Evolutionary conservation across 1,140 invertebrate genomes (phyloP).

Genomic region (Rhyzopertha dominica): DNA sequence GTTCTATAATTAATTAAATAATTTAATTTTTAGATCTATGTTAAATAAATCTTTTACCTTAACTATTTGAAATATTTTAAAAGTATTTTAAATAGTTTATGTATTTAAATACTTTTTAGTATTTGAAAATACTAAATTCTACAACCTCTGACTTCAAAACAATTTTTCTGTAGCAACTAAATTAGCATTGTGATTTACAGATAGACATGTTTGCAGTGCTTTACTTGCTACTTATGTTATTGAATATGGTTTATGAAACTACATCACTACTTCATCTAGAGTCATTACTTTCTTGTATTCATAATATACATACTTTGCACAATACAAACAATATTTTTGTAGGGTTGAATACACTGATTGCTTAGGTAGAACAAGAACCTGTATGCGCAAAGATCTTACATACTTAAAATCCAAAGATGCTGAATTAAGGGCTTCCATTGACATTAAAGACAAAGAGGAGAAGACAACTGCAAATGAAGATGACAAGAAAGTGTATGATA

Average conservation of each 20-base stretch:
- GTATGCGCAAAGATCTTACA: constrained; percentile 71
- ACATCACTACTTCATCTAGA: no score
- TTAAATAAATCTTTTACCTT: not conserved
- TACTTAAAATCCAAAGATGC: constrained; percentile 57
- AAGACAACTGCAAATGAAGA: constrained; percentile 5
- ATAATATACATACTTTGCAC: constrained; percentile 12
- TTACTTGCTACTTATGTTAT: no score
- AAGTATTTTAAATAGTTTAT: no score
- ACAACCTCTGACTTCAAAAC: no score
- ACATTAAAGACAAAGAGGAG: constrained; percentile 18
- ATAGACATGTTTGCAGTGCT: not conserved
- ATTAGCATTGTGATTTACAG: not conserved
- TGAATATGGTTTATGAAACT: no score
- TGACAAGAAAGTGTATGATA: constrained; percentile 19
- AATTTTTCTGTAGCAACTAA: no score
- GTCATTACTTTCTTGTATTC: not conserved
- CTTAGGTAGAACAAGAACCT: constrained; percentile 79
- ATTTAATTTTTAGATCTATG: constrained; percentile 5
- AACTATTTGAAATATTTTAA: constrained; percentile 3
- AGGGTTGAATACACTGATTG: constrained; percentile 87
- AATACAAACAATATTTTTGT: constrained; percentile 20
- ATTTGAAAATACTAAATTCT: no score
- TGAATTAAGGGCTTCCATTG: constrained; percentile 21
- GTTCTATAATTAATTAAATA: not conserved
- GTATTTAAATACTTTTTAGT: no score